phyloP scores from a whole-genome alignment of 2,113 vertebrate genomes.

The Physeter macrocephalus region DNA sequence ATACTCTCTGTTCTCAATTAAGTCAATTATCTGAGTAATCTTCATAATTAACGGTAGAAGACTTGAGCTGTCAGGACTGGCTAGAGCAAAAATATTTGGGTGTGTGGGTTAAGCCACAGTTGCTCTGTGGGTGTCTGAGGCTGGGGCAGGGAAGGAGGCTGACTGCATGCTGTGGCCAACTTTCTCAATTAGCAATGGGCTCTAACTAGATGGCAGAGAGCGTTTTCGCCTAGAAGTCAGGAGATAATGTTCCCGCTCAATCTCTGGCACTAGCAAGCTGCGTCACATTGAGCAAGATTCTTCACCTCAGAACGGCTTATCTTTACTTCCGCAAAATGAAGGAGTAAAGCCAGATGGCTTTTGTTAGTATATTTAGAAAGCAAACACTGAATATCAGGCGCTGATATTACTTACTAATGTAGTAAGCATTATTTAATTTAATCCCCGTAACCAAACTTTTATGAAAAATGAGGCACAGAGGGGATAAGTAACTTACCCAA shows the following conservation, averaged over 20 bases:
- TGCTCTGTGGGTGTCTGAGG: neutral
- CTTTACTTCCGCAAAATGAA: neutral
- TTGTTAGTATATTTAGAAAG: neutral
- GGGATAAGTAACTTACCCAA: neutral
- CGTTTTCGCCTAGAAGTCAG: neutral
- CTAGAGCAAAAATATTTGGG: neutral
- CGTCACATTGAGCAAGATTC: neutral
- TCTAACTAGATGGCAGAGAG: neutral
- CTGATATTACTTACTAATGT: too few relatives aligned
- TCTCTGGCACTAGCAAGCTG: neutral
- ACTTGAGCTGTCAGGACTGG: conserved; percentile 9
- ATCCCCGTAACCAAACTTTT: neutral
- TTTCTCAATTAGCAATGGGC: neutral
- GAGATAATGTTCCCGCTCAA: neutral
- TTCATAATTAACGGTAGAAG: conserved; percentile 40
- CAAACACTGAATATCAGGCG: neutral
- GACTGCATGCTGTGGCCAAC: neutral
- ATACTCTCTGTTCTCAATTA: conserved; percentile 59
- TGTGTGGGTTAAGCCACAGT: neutral
- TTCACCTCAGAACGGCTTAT: neutral
- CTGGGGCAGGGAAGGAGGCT: neutral
- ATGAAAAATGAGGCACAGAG: neutral
- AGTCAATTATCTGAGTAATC: conserved; percentile 65
- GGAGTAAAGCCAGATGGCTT: neutral
- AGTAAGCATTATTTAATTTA: neutral